Evolutionary conservation across 2,113 vertebrate species (phyloP), one percentile per base, ranked within the genome.

Genomic region (Limnothrissa miodon): DNA sequence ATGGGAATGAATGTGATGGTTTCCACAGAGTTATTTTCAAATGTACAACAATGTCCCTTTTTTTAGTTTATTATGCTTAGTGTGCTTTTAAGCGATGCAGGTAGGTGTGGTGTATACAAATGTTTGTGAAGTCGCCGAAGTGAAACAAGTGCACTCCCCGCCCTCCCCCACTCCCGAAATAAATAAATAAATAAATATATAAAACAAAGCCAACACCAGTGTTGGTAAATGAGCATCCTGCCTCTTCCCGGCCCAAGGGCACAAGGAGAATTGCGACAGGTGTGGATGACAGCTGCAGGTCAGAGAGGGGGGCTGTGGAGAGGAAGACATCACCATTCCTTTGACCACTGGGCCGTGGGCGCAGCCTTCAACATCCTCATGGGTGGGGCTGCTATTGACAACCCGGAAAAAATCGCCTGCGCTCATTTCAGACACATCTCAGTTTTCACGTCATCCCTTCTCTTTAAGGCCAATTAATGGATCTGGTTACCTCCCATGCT

Each of bases 301-400:
- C n/a, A 62, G 59, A 29, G 56, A 59, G 10, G 23, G n/a, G n/a
- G n/a, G 56, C 9, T 6, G 56, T n/a, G 53, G 21, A 59, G 53
- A 59, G 8, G 5, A 23, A 59, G 56, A 11, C n/a, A 11, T 23
- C 9, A 23, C 21, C 8, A 9, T 23, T 11, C n/a, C 1, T 23
- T 11, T n/a, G 59, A 29, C 59, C 9, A n/a, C 59, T 62, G 59
- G 59, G 25, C 59, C 59, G n/a, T 29, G 59, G 33, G 4, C 33
- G 29, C 33, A 36, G 25, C 66, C 21, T 74, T 74, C 36, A 0
- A 33, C 25, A 36, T 36, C 10, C 29, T 15, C 11, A 74, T 74
- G 66, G 66, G 66, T 74, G 66, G 66, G 66, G 66, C 29, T 74
- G 29, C 33, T 74, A 74, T 74, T 74, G 66, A 36, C 66, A 11